Base-by-base conservation (phyloP, 2,113 vertebrate species). In the Tapirus terrestris region DNA sequence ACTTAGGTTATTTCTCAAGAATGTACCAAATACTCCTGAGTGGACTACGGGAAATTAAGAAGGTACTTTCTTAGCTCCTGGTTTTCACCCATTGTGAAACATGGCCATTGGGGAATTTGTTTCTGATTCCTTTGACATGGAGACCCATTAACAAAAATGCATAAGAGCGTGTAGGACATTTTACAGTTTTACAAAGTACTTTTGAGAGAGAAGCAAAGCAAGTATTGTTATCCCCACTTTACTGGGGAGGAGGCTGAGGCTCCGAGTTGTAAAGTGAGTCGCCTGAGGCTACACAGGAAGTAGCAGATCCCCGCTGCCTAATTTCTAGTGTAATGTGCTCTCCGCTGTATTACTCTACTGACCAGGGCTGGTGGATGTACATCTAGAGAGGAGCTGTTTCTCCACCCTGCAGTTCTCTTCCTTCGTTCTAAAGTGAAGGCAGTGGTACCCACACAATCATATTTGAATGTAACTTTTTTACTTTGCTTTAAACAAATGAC, bases 401-500 rank as follows among this genome's bases (percentile, higher is more conserved):
- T 7, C 93, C 97, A 92, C 73, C 96, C 87, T 94, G 27, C 75
- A 80, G 33, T 84, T 98, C 63, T 67, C 33, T 84, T 94, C 76
- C 95, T n/a, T 63, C 0, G 27, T 43, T 45, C 92, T 98, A 98
- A 98, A 98, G 98, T 99, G 97, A 98, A 99, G 98, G 97, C 98
- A 99, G 98, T 80, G 97, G 98, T 98, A 97, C 27, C 86, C 97
- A 98, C 98, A 98, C 98, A 85, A 48, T 76, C 29, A 48, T 76
- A 98, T 99, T 98, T 98, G 98, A 98, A 98, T 98, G 98, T 98
- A 98, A 91, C 58, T 84, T 98, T 98, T 98, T 99, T 98, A 98
- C 98, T 96, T 93, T 87, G 97, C 98, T 99, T 98, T 98, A 99
- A 99, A 99, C 98, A 98, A 97, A 98, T 98, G 98, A 98, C 97